These are phyloP conservation scores for Subacronicta megacephala DNA, from an alignment of 2,888 invertebrate species.

Conservation along the genomic window DNA sequence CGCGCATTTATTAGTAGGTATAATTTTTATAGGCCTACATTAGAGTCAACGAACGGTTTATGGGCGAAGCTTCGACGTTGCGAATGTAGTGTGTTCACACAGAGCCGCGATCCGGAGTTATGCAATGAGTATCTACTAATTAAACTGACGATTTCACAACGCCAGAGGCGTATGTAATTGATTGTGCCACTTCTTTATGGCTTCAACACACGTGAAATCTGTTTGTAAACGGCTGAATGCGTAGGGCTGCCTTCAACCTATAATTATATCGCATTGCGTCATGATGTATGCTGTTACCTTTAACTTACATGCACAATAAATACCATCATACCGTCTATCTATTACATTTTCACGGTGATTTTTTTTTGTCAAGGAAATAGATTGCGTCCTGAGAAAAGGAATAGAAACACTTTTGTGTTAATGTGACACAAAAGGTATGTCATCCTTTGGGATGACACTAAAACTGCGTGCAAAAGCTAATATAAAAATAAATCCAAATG, in stretches of 20 bases:
- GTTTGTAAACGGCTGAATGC: conserved; percentile 56
- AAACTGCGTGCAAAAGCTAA: no score
- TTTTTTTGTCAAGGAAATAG: no score
- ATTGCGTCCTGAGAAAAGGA: no score
- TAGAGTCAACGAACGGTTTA: conserved; percentile 63
- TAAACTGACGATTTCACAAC: conserved; percentile 67
- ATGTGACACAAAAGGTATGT: no score
- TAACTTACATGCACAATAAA: neutral
- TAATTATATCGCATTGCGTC: conserved; percentile 9
- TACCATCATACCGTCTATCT: no score
- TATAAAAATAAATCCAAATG: no score
- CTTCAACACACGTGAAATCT: conserved; percentile 62
- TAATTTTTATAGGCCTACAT: conserved; percentile 49
- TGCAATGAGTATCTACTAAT: conserved; percentile 55
- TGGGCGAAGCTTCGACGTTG: conserved; percentile 51
- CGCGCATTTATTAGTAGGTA: conserved; percentile 47
- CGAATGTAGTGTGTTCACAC: conserved; percentile 49
- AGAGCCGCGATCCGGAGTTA: conserved; percentile 38
- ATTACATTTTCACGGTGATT: no score
- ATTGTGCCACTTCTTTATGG: conserved; percentile 66
- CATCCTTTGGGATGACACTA: no score
- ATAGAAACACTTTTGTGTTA: no score
- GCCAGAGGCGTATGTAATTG: conserved; percentile 62
- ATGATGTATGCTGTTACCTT: conserved; percentile 11
- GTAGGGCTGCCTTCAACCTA: conserved; percentile 44